Evolutionary conservation across 2,888 invertebrate genomes (phyloP), one percentile per base, ranked within the genome.

Genomic region (Drosophila quinaria): DNA sequence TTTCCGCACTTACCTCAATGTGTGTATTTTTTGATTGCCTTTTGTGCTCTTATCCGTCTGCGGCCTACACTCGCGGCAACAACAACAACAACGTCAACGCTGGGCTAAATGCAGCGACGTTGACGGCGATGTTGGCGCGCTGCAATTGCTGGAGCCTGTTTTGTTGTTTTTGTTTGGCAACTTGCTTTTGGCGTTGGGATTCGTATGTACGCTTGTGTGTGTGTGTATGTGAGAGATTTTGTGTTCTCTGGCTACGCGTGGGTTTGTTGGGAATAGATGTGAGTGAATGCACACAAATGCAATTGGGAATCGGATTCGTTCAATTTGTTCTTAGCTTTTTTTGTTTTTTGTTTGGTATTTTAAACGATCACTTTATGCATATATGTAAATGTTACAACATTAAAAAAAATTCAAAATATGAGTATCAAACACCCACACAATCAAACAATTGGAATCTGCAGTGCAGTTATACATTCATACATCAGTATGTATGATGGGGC

Each of bases 71-170:
- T 75, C 70, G 71, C 68, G 60, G 47, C 68, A 47, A 65, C 72
- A 63, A 73, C 65, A 75, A 65, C 47, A 61, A 55, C 70, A 73
- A 75, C 71, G 42, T 22, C 69, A 74, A 73, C 74, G 74, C 19
- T 64, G 67, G 54, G 67, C 68, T 55, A 61, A 70, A 55, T 70
- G 67, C 63, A 79, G 80, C 64, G 55, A 61, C 65, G 61, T 60
- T 46, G 54, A 62, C 67, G 44, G 50, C 51, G 46, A 66, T 37
- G 55, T 59, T 51, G 51, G 75, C 81, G 74, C 81, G 79, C 81
- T 74, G 81, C 70, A 74, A 78, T 60, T 69, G 70, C 74, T 77
- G 69, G 69, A 77, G 76, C 78, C 74, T 70, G 79, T 78, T 73
- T 67, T 76, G 54, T 74, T 63, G 71, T 71, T 70, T 66, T 65